Percentiles rank a stretch among this genome's conserved stretches.
Evolutionary conservation across 2,797 vertebrate genomes (phyloP).

Genomic region (Lepilemur ruficaudatus): DNA sequence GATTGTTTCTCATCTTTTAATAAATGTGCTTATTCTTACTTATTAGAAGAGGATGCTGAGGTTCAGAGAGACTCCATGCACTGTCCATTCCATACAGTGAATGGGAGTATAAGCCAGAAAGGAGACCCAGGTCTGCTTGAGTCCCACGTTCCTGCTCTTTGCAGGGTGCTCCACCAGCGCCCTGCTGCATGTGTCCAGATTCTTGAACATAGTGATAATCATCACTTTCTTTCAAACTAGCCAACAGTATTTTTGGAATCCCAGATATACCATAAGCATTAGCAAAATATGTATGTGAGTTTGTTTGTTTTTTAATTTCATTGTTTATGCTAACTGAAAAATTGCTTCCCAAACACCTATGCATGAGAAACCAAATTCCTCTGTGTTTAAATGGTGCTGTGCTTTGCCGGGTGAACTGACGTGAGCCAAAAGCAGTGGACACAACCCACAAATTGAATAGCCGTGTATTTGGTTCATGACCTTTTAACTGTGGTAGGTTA

Average conservation of each 20-base stretch:
- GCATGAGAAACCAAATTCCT: background rate
- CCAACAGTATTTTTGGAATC: background rate
- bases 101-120: background rate
- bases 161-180: accelerated
- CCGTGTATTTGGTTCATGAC: background rate
- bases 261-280: background rate
- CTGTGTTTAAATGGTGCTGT: background rate
- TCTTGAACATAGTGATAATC: background rate
- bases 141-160: background rate
- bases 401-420: background rate
- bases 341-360: background rate
- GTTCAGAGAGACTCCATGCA: background rate
- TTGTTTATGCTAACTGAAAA: background rate
- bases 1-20: background rate
- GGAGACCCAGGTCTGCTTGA: background rate
- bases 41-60: background rate
- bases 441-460: background rate
- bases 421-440: background rate
- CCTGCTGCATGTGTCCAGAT: background rate
- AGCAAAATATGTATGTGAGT: background rate
- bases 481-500: background rate
- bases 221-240: background rate
- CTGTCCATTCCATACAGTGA: background rate
- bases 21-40: background rate
- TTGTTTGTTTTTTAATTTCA: background rate